Evolutionary conservation across 2,113 vertebrate genomes (phyloP).

Genomic region (Ctenomys sociabilis): DNA sequence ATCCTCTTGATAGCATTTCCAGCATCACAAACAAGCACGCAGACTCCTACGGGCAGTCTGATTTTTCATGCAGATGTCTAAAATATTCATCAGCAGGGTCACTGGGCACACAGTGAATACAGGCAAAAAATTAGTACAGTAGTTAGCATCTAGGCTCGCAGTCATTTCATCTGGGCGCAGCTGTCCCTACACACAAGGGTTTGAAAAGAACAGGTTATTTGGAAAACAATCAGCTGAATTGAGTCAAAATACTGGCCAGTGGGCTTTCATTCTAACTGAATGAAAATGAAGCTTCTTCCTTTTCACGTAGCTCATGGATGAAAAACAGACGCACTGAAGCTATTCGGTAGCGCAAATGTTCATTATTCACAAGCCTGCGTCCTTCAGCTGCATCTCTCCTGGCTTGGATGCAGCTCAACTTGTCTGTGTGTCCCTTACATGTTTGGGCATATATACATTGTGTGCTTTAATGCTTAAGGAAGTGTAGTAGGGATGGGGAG

Average conservation of each 20-base stretch:
- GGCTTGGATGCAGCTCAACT: neutral
- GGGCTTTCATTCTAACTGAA: conserved; percentile 59
- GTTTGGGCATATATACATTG: neutral
- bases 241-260: conserved; percentile 60
- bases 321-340: conserved; percentile 39
- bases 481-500: neutral
- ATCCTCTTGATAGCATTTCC: neutral
- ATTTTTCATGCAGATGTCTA: conserved; percentile 69
- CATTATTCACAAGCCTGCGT: conserved; percentile 46
- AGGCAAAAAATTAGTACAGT: conserved; percentile 70
- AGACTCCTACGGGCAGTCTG: conserved; percentile 67
- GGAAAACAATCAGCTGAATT: conserved; percentile 77
- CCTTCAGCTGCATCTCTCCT: conserved; percentile 51
- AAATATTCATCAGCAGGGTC: conserved; percentile 69
- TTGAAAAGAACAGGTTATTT: conserved; percentile 80
- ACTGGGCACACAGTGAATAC: conserved; percentile 36
- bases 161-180: conserved; percentile 60
- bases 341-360: conserved; percentile 35
- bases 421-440: conserved; percentile 55
- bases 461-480: neutral
- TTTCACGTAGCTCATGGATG: conserved; percentile 33
- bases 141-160: conserved; percentile 48
- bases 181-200: conserved; percentile 65
- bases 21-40: conserved; percentile 40
- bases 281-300: conserved; percentile 66